A percentile compares a stretch with the other conserved stretches of the same genome.
Conservation (phyloP, 2,113 vertebrate genomes). For the Vulpes lagopus region DNA sequence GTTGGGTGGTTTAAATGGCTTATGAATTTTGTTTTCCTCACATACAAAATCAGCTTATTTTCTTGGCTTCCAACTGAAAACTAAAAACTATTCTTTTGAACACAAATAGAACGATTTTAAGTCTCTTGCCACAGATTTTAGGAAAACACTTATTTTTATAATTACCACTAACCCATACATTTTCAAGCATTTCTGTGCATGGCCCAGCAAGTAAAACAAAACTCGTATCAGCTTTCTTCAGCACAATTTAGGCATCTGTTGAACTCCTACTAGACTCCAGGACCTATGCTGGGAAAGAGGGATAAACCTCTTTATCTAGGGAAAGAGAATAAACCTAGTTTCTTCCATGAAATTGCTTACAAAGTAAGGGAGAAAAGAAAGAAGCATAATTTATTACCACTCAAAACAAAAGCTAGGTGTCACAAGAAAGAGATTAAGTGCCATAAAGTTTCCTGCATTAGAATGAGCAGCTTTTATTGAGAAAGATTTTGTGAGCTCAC, state of each 20-base stretch:
- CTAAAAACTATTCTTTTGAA: constrained; percentile 16
- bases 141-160: constrained; percentile 36
- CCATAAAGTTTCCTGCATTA: neutral
- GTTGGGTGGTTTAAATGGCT: constrained; percentile 75
- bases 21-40: constrained; percentile 74
- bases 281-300: neutral
- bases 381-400: neutral
- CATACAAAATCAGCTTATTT: constrained; percentile 70
- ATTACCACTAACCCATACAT: neutral
- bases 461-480: neutral
- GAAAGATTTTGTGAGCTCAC: neutral
- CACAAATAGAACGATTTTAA: neutral
- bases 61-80: neutral
- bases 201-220: neutral
- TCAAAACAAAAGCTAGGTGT: neutral
- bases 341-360: neutral
- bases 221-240: neutral
- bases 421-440: neutral
- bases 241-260: neutral
- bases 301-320: neutral
- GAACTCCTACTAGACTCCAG: neutral
- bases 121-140: neutral
- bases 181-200: neutral
- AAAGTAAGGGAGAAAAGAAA: neutral
- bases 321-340: neutral